Percentiles rank a stretch among this genome's conserved stretches.
These are phyloP conservation scores for Sebastes iracundus DNA, from an alignment of 2,797 vertebrate species.

Conservation along the genomic window DNA sequence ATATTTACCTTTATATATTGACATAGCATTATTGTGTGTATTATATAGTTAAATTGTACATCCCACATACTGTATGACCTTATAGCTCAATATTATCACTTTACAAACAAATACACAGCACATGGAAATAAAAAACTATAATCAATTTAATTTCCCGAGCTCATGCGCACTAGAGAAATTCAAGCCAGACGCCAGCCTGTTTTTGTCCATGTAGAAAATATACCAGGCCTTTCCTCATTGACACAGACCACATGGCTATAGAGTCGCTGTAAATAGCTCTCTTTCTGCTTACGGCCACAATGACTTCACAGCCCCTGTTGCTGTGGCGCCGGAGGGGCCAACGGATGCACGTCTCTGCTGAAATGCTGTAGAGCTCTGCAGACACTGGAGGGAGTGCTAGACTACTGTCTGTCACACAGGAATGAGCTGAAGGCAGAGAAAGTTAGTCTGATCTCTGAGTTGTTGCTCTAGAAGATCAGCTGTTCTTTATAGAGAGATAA, in stretches of 20 bases:
- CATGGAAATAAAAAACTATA: background rate
- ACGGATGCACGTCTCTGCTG: constrained; percentile 8
- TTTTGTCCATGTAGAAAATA: constrained; percentile 16
- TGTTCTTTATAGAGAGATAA: background rate
- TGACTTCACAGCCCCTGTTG: constrained; percentile 46
- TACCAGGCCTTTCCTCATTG: constrained; percentile 48
- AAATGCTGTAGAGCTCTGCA: constrained; percentile 36
- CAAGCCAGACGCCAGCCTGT: background rate
- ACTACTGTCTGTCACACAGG: constrained; percentile 15
- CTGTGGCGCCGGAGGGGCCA: constrained; percentile 39
- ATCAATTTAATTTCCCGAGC: background rate
- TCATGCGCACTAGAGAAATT: background rate
- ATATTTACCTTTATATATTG: background rate
- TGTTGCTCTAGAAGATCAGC: background rate
- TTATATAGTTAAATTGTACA: background rate
- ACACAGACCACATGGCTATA: constrained; percentile 25
- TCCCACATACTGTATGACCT: background rate
- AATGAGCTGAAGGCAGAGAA: background rate
- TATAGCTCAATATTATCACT: background rate
- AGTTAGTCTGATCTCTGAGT: background rate
- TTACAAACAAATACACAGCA: background rate
- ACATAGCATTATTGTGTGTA: background rate
- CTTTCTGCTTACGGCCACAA: constrained; percentile 31
- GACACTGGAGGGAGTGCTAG: constrained; percentile 73
- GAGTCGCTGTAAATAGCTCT: constrained; percentile 35